Evolutionary conservation across 2,888 invertebrate genomes (phyloP).

Genomic region (Dromius quadrimaculatus): DNA sequence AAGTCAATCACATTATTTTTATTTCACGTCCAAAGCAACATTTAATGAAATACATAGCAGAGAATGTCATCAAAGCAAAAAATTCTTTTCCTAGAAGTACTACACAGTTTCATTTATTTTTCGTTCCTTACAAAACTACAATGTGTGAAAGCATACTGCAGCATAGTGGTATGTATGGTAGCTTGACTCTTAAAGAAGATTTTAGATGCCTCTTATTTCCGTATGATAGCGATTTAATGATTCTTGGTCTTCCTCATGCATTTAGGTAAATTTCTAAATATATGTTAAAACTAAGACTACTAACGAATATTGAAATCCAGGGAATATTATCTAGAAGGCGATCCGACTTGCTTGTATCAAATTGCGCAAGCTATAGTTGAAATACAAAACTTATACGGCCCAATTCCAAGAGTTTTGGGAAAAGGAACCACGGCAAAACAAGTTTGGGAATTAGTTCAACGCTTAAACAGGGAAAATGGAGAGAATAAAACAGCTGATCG

Average conservation of each 20-base stretch:
- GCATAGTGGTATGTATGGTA: slow-evolving; percentile 84
- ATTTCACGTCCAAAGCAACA: slow-evolving; percentile 84
- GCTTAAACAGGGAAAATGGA: slow-evolving; percentile 76
- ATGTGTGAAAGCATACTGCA: slow-evolving; percentile 88
- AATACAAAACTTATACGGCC: slow-evolving; percentile 89
- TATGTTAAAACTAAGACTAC: not conserved
- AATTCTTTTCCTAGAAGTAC: slow-evolving; percentile 64
- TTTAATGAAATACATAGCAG: slow-evolving; percentile 87
- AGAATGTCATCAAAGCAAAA: slow-evolving; percentile 73
- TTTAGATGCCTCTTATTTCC: slow-evolving; percentile 91
- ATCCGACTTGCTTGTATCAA: slow-evolving; percentile 88
- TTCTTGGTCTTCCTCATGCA: slow-evolving; percentile 87
- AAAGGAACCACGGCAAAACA: slow-evolving; percentile 90
- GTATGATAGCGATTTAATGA: slow-evolving; percentile 91
- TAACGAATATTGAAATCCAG: slow-evolving; percentile 63
- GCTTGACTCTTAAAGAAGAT: slow-evolving; percentile 83
- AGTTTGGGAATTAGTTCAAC: slow-evolving; percentile 88
- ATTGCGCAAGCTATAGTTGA: slow-evolving; percentile 88
- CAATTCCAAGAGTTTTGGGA: slow-evolving; percentile 89
- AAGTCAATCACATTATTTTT: slow-evolving; percentile 88
- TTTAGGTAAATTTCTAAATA: slow-evolving; percentile 72
- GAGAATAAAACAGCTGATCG: slow-evolving; percentile 66
- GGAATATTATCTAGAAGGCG: slow-evolving; percentile 90
- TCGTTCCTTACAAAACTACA: slow-evolving; percentile 88
- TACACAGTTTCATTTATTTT: slow-evolving; percentile 88